Evolutionary conservation across 2,888 invertebrate species (phyloP).

Genomic region (Cremastinae sp.): DNA sequence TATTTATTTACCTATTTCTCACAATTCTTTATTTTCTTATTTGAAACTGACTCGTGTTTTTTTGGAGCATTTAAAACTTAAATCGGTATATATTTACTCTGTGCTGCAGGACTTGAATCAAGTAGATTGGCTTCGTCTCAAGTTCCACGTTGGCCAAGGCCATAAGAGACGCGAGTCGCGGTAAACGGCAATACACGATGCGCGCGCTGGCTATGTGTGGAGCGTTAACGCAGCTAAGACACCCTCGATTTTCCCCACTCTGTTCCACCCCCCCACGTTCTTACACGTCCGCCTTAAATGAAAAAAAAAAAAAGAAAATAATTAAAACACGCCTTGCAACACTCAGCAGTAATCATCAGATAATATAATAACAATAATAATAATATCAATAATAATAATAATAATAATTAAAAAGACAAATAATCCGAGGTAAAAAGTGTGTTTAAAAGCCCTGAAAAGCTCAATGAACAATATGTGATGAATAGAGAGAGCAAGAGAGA

Average conservation of each 20-base stretch:
- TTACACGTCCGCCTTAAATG: slow-evolving; percentile 10
- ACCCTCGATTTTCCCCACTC: slow-evolving; percentile 13
- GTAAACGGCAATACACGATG: slow-evolving; percentile 67
- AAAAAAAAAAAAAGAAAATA: neutral
- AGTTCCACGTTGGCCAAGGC: slow-evolving; percentile 74
- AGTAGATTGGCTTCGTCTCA: slow-evolving; percentile 78
- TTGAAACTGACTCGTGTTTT: slow-evolving; percentile 47
- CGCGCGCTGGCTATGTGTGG: slow-evolving; percentile 65
- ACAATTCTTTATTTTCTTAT: slow-evolving; percentile 15
- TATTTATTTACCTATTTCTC: slow-evolving; percentile 28
- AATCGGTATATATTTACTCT: slow-evolving; percentile 73
- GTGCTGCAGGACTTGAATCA: slow-evolving; percentile 80
- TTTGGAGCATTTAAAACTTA: slow-evolving; percentile 62
- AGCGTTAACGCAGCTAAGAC: slow-evolving; percentile 64
- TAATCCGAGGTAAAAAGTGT: slow-evolving; percentile 38
- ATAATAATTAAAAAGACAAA: slow-evolving; percentile 37
- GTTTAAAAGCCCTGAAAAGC: slow-evolving; percentile 62
- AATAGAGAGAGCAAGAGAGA: slow-evolving; percentile 41
- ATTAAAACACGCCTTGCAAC: slow-evolving; percentile 61
- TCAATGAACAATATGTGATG: slow-evolving; percentile 64
- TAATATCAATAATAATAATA: slow-evolving; percentile 9
- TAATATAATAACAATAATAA: slow-evolving; percentile 25
- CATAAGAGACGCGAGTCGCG: slow-evolving; percentile 69
- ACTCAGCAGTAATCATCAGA: slow-evolving; percentile 34
- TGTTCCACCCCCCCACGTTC: slow-evolving; percentile 20